Conservation (phyloP, 2,797 vertebrate genomes). For the Otolemur crassicaudatus region DNA sequence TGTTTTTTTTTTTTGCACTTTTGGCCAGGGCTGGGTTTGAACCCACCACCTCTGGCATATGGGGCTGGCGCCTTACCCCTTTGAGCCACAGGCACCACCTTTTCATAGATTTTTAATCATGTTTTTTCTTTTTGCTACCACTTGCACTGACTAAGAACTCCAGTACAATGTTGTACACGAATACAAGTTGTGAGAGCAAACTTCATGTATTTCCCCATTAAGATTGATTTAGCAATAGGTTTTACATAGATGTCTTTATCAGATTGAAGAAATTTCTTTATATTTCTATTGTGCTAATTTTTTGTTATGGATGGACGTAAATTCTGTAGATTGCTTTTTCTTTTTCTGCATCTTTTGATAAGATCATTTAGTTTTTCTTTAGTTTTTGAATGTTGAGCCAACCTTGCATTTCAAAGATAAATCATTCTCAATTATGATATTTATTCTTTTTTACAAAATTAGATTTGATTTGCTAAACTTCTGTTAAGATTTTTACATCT, state of each 20-base stretch:
- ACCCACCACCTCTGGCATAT: too few species aligned
- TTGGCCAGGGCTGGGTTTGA: too few species aligned
- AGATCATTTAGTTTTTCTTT: not conserved
- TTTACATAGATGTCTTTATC: slow-evolving; percentile 7
- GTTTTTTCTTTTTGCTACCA: not conserved
- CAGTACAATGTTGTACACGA: not conserved
- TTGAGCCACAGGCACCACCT: not conserved
- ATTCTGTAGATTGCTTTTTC: not conserved
- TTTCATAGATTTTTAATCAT: not conserved
- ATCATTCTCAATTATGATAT: not conserved
- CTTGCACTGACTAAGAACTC: not conserved
- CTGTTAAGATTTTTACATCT: not conserved
- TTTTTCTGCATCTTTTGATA: not conserved
- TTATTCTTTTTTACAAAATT: slow-evolving; percentile 39
- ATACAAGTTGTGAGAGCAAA: not conserved
- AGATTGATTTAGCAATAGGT: not conserved
- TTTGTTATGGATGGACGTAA: not conserved
- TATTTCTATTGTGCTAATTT: not conserved
- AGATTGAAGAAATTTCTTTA: not conserved
- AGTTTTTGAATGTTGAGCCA: not conserved
- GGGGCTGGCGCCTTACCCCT: not conserved
- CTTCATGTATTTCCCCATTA: not conserved
- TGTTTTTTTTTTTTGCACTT: too few species aligned
- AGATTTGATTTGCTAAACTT: slow-evolving; percentile 14
- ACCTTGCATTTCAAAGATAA: not conserved